Evolutionary conservation across 1,140 invertebrate genomes (phyloP).

Genomic region (Orius laevigatus): DNA sequence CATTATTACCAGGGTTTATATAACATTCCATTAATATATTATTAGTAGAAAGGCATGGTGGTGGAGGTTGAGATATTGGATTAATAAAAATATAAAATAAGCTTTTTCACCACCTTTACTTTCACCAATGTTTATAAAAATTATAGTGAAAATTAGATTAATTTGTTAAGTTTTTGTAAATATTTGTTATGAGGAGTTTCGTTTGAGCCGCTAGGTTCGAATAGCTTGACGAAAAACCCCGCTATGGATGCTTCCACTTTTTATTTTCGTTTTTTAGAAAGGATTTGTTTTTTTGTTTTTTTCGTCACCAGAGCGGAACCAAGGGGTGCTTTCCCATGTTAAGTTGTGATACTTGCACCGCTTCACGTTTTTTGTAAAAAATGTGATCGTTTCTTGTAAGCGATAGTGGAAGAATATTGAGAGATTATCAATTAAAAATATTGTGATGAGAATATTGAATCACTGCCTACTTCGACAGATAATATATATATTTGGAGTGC

Average conservation of each 20-base stretch:
- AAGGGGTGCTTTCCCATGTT: slow-evolving; percentile 1
- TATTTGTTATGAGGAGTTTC: background rate
- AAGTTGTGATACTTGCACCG: slow-evolving; percentile 10
- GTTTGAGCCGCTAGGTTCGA: background rate
- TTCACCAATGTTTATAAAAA: slow-evolving; percentile 1
- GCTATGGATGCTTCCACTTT: background rate
- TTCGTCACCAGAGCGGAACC: background rate
- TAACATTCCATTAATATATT: slow-evolving; percentile 15
- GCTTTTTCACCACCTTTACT: slow-evolving; percentile 7
- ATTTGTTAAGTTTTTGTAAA: background rate
- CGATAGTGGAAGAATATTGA: slow-evolving; percentile 7
- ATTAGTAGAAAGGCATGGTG: slow-evolving; percentile 9
- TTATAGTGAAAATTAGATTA: background rate
- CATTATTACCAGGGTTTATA: slow-evolving; percentile 16
- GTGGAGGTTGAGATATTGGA: background rate
- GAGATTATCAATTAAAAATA: slow-evolving; percentile 12
- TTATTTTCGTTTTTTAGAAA: background rate
- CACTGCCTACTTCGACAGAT: slow-evolving; percentile 16
- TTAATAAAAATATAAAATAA: background rate
- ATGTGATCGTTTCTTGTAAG: slow-evolving; percentile 16
- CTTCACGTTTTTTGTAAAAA: slow-evolving; percentile 9
- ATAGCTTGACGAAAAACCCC: background rate
- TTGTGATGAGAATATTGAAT: slow-evolving; percentile 17
- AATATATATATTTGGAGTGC: slow-evolving; percentile 17
- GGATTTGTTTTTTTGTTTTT: background rate